Conservation (phyloP, 2,113 vertebrate genomes). For the Pollimyrus isidori region DNA sequence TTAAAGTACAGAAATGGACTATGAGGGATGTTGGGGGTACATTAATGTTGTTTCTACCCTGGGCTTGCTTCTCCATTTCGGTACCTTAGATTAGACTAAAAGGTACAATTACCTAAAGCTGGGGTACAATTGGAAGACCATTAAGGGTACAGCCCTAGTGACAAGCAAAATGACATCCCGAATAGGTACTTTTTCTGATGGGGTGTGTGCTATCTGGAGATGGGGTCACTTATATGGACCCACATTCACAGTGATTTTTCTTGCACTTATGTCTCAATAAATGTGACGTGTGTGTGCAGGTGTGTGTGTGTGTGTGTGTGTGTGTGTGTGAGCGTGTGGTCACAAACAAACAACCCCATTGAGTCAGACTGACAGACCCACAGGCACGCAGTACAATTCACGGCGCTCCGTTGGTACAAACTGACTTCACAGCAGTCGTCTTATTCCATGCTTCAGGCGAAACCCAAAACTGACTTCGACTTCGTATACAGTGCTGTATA, state of each 20-base stretch:
- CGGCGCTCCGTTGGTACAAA: not conserved
- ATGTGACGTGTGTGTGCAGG: not conserved
- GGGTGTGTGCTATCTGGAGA: not conserved
- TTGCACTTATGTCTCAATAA: not conserved
- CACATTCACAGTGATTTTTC: not conserved
- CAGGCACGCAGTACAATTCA: not conserved
- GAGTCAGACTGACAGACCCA: not conserved
- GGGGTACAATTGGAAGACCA: not conserved
- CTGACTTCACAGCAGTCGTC: conserved; percentile 2
- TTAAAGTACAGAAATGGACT: not conserved
- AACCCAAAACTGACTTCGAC: not conserved
- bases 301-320: not conserved
- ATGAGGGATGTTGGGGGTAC: not conserved
- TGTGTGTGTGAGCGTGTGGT: not conserved
- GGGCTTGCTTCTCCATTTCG: not conserved
- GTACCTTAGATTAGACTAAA: not conserved
- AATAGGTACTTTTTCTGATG: not conserved
- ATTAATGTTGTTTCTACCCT: not conserved
- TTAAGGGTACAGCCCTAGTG: not conserved
- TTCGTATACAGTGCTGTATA: not conserved
- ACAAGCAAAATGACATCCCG: not conserved
- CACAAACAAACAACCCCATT: not conserved
- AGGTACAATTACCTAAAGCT: not conserved
- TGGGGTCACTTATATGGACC: no score
- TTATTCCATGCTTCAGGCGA: not conserved